These are phyloP conservation scores for Menidia beryllina DNA, from an alignment of 2,113 vertebrate species.

Conservation along the genomic window DNA sequence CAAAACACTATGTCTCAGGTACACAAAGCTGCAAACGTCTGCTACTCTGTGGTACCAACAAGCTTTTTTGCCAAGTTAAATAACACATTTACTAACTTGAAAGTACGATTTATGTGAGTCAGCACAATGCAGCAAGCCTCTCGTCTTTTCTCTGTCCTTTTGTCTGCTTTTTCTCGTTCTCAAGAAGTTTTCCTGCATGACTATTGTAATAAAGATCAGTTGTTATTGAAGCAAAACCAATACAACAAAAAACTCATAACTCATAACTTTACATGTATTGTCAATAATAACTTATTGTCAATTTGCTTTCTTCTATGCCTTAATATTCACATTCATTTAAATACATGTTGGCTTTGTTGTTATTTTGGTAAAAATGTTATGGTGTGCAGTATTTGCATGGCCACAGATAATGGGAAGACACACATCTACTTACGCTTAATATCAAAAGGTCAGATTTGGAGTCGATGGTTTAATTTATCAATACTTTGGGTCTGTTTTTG, in stretches of 20 bases:
- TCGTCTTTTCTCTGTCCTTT: slow-evolving; percentile 89
- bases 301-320: too few relatives aligned
- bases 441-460: too few relatives aligned
- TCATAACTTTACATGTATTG: too few relatives aligned
- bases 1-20: slow-evolving; percentile 93
- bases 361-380: slow-evolving; percentile 77
- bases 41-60: slow-evolving; percentile 91
- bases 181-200: slow-evolving; percentile 83
- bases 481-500: too few relatives aligned
- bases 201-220: slow-evolving; percentile 98
- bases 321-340: too few relatives aligned
- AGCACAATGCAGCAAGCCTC: slow-evolving; percentile 88
- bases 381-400: not conserved
- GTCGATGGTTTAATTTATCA: too few relatives aligned
- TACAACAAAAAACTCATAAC: too few relatives aligned
- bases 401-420: not conserved
- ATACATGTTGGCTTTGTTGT: too few relatives aligned
- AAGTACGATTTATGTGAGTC: slow-evolving; percentile 95
- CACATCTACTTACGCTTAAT: not conserved
- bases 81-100: slow-evolving; percentile 97
- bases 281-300: too few relatives aligned
- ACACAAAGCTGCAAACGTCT: slow-evolving; percentile 90
- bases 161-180: slow-evolving; percentile 93
- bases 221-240: slow-evolving; percentile 86
- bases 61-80: slow-evolving; percentile 96